These are phyloP conservation scores for Drosophila eugracilis DNA, from an alignment of 1,140 invertebrate species.

Conservation along the genomic window DNA sequence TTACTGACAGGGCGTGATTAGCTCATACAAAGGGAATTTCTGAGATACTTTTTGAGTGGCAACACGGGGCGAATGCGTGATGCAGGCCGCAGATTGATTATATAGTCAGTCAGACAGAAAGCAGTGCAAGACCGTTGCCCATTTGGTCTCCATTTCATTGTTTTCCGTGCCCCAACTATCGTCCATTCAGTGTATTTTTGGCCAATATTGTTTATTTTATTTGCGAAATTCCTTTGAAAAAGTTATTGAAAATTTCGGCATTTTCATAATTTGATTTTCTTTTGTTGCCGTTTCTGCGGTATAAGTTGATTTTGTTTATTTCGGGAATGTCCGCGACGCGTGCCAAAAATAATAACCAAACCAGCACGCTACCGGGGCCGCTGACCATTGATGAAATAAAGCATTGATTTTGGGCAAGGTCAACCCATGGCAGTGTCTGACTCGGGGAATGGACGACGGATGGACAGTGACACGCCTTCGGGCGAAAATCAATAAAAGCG, in stretches of 20 bases:
- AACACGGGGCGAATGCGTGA: constrained; percentile 34
- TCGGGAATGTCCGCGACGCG: constrained; percentile 62
- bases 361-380: constrained; percentile 31
- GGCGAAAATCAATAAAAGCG: constrained; percentile 66
- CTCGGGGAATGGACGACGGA: constrained; percentile 28
- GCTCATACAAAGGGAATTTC: constrained; percentile 25
- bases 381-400: constrained; percentile 64
- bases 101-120: constrained; percentile 1
- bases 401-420: constrained; percentile 72
- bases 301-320: constrained; percentile 59
- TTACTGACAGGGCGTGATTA: neutral
- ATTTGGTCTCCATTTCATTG: neutral
- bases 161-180: constrained; percentile 31
- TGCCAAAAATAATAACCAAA: constrained; percentile 81
- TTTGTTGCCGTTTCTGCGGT: constrained; percentile 15
- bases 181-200: constrained; percentile 8
- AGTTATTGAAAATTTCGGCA: constrained; percentile 72
- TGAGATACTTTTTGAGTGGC: neutral
- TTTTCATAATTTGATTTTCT: constrained; percentile 26
- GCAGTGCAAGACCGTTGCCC: neutral
- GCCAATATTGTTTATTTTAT: constrained; percentile 61
- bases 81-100: constrained; percentile 18
- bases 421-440: constrained; percentile 9
- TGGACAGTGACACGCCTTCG: constrained; percentile 20
- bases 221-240: constrained; percentile 59